Evolutionary conservation across 2,888 invertebrate species (phyloP), one percentile per base, ranked within the genome.

Genomic region (Orthosia gothica): DNA sequence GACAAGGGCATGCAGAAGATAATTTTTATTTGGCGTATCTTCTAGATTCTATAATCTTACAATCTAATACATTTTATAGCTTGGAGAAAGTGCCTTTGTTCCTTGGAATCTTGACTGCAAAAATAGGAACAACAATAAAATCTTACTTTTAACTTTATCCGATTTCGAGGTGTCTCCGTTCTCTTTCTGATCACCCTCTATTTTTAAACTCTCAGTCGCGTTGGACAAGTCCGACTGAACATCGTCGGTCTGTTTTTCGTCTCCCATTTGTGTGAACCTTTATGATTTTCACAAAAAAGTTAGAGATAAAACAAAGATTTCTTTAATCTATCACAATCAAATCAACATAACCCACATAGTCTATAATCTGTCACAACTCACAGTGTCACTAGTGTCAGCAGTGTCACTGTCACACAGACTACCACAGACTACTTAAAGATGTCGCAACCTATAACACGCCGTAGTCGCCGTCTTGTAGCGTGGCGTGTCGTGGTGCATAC

Each of bases 111-210:
- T 16, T 55, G 11, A 5, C 20, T 20, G 32, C 4, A 64, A 20
- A 47, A 64, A 50, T 20, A 15, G 40, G n/a, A 40, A 16, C 18
- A 55, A 50, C 16, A 74, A n/a, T n/a, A 49, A 40, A 40, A 62
- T 45, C 82, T 84, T 88, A 96, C 96, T 93, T 95, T 96, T 96
- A 26, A 94, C 90, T 94, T 95, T 96, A 74, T 96, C 96, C 0
- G 90, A 86, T 89, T 95, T 96, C 11, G 81, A 85, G 45, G 83
- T 76, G 58, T 96, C 95, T 3, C 92, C 93, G 77, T 91, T 93
- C 54, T 95, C 95, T 85, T 95, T 96, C 52, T 90, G 90, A 20
- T 94, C 94, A 3, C 86, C 86, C 11, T 94, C 94, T 59, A 91
- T 86, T 89, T 94, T 95, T 49, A 89, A 85, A 70, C 82, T 93